Evolutionary conservation across 2,888 invertebrate species (phyloP).

Genomic region (Heliconius charithonia): DNA sequence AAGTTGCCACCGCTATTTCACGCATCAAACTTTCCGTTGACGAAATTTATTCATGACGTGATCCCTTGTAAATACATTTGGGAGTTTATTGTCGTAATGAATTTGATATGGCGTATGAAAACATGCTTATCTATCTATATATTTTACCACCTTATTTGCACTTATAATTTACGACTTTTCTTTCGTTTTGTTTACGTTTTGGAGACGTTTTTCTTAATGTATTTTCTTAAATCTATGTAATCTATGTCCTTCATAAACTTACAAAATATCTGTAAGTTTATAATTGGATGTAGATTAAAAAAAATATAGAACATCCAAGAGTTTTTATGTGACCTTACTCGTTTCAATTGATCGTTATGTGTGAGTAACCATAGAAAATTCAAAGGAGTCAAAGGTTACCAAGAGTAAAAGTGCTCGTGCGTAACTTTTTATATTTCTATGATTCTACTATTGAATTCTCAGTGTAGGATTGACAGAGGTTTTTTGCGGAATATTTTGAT

Average conservation of each 20-base stretch:
- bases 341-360: not conserved
- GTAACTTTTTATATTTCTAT: too few species aligned
- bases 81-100: constrained; percentile 82
- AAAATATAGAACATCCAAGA: too few species aligned
- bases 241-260: too few species aligned
- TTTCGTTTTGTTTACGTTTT: constrained; percentile 9
- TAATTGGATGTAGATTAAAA: too few species aligned
- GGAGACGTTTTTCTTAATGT: not conserved
- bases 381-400: too few species aligned
- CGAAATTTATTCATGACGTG: constrained; percentile 82
- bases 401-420: too few species aligned
- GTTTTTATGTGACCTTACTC: not conserved
- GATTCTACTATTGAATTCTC: too few species aligned
- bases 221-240: too few species aligned
- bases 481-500: too few species aligned
- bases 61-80: constrained; percentile 82
- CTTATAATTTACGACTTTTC: constrained; percentile 28
- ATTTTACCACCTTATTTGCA: constrained; percentile 40
- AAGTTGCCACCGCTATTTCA: constrained; percentile 74
- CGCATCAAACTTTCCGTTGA: constrained; percentile 79
- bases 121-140: constrained; percentile 67
- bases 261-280: too few species aligned
- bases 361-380: too few species aligned
- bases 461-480: too few species aligned
- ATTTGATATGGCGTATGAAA: constrained; percentile 81